Base-by-base conservation (phyloP, 2,113 vertebrate genomes). In the Callipepla californica region DNA sequence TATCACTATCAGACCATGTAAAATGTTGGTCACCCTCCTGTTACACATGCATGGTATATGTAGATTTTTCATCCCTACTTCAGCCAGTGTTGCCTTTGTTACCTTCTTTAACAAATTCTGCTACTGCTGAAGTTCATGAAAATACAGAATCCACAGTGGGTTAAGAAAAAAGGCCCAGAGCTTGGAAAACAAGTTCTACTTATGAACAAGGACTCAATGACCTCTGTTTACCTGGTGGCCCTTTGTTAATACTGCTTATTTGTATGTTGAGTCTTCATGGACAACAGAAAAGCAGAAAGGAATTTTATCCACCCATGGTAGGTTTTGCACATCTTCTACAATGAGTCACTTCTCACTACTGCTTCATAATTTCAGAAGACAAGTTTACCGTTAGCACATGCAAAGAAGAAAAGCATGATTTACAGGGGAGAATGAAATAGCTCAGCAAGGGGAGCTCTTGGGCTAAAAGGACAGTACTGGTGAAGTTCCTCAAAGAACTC, bases 151-250 rank as follows among this genome's bases (percentile, higher is more conserved):
- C 18, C 18, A 11, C 34, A 17, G 34, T 6, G 14, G 69, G 17
- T 62, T 38, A 58, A 26, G 30, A 80, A 40, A 22, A 19, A 72
- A 84, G 30, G 13, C n/a, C n/a, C 15, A 78, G 58, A 84, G 9
- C 8, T 26, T 4, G 72, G 73, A 55, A 90, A 51, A 38, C 15
- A 53, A 65, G 26, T 1, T 36, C 53, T 6, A 0, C 0, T 2
- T 20, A 20, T 14, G 12, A 74, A 48, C 21, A 19, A 0, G 4
- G n/a, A 4, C 4, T 51, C 22, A 69, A 26, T 18, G n/a, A 20
- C 8, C 3, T 69, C 73, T 85, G 47, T 30, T 30, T 40, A 66
- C 55, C 42, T 6, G 3, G 8, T 0, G 0, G 40, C 18, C n/a
- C 11, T 80, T 73, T 45, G 40, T 47, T 84, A 67, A 84, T 69